These are phyloP conservation scores for Augiades crinisus DNA, from an alignment of 2,888 invertebrate genomes.

Conservation along the genomic window DNA sequence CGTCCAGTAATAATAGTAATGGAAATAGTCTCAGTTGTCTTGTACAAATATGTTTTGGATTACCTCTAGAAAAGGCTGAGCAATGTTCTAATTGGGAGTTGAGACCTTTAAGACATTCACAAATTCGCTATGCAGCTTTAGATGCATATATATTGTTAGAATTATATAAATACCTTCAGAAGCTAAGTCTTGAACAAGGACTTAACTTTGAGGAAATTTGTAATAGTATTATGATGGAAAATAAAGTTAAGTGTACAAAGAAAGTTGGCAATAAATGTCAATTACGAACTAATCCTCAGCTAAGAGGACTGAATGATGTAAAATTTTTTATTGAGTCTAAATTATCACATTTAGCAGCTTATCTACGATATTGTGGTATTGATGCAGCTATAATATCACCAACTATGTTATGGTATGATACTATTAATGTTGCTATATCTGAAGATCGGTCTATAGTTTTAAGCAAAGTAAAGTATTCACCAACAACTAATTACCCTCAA, in stretches of 20 bases:
- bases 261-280: constrained; percentile 53
- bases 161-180: constrained; percentile 85
- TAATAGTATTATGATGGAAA: constrained; percentile 79
- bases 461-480: constrained; percentile 73
- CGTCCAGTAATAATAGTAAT: constrained; percentile 63
- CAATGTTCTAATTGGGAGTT: constrained; percentile 96
- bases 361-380: constrained; percentile 77
- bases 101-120: constrained; percentile 88
- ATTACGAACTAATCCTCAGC: constrained; percentile 38
- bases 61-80: constrained; percentile 91
- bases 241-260: constrained; percentile 71
- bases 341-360: constrained; percentile 52
- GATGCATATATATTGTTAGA: constrained; percentile 94
- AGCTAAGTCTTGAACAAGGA: constrained; percentile 60
- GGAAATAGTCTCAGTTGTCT: constrained; percentile 88
- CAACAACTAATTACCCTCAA: constrained; percentile 76
- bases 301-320: constrained; percentile 46
- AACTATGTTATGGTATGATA: constrained; percentile 69
- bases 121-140: constrained; percentile 91
- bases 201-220: constrained; percentile 85
- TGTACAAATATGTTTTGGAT: constrained; percentile 88
- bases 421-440: constrained; percentile 60
- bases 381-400: constrained; percentile 84
- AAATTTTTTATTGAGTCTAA: constrained; percentile 60
- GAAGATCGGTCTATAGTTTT: constrained; percentile 60